Evolutionary conservation across 2,888 invertebrate genomes (phyloP).

Genomic region (Trichacis sp.): DNA sequence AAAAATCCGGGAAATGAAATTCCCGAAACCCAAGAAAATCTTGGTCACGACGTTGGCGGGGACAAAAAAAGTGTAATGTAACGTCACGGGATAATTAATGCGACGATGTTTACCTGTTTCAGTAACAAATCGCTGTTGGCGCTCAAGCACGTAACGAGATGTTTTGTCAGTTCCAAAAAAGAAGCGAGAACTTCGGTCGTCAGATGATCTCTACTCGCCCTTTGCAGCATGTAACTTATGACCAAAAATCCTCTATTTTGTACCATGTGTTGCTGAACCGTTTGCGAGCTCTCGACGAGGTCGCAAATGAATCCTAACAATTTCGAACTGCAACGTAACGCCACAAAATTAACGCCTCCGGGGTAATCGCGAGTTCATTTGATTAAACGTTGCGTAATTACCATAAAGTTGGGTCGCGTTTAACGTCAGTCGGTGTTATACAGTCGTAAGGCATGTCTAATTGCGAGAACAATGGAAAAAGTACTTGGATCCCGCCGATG

Average conservation of each 20-base stretch:
- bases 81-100: neutral
- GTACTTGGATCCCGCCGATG: constrained; percentile 97
- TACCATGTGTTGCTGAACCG: constrained; percentile 99
- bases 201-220: constrained; percentile 92
- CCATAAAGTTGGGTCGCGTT: constrained; percentile 91
- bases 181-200: constrained; percentile 94
- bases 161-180: constrained; percentile 91
- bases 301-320: constrained; percentile 97
- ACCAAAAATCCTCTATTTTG: constrained; percentile 98
- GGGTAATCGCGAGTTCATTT: too few relatives aligned
- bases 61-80: too few relatives aligned
- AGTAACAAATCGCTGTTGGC: constrained; percentile 91
- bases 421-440: constrained; percentile 80
- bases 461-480: constrained; percentile 98
- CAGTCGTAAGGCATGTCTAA: constrained; percentile 93
- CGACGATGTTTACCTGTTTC: constrained; percentile 81
- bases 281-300: constrained; percentile 94
- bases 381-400: constrained; percentile 65
- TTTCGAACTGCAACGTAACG: constrained; percentile 80
- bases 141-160: constrained; percentile 92
- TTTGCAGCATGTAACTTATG: constrained; percentile 95
- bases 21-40: too few relatives aligned
- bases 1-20: too few relatives aligned
- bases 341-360: too few relatives aligned
- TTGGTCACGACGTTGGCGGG: too few relatives aligned